phyloP scores from a whole-genome alignment of 2,113 vertebrate genomes.

The Micromys minutus region DNA sequence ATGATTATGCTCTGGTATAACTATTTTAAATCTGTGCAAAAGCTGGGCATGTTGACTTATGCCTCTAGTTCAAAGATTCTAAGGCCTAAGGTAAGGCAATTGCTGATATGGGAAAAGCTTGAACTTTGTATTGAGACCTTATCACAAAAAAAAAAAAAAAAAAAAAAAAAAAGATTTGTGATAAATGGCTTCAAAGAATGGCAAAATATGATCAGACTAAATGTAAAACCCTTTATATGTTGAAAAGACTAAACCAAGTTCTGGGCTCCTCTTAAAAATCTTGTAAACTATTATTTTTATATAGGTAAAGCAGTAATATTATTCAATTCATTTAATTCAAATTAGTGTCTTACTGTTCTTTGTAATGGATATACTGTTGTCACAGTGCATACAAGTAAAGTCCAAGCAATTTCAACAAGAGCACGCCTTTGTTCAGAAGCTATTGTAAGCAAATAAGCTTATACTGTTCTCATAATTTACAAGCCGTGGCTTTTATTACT shows the following conservation, averaged over 20 bases:
- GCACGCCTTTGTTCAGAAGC: not conserved
- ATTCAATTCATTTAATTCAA: not conserved
- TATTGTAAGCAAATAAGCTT: not conserved
- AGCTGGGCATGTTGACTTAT: not conserved
- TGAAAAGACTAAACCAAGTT: not conserved
- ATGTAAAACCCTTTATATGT: not conserved
- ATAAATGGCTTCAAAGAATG: not conserved
- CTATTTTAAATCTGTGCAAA: not conserved
- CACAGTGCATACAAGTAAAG: not conserved
- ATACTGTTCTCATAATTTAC: not conserved
- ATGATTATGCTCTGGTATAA: not conserved
- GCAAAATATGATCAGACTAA: conserved; percentile 7
- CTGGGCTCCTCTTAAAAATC: not conserved
- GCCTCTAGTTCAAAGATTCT: not conserved
- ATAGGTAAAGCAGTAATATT: not conserved
- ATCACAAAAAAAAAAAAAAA: not conserved
- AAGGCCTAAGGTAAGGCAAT: not conserved
- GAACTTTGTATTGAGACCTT: not conserved
- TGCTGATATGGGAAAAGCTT: too few species aligned
- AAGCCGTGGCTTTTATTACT: not conserved
- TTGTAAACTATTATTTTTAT: not conserved
- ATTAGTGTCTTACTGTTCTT: not conserved
- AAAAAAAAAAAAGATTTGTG: not conserved
- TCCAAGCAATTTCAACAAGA: not conserved
- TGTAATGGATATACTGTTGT: not conserved